Base-by-base conservation (phyloP, 1,140 invertebrate genomes). In the Tenebrio molitor region DNA sequence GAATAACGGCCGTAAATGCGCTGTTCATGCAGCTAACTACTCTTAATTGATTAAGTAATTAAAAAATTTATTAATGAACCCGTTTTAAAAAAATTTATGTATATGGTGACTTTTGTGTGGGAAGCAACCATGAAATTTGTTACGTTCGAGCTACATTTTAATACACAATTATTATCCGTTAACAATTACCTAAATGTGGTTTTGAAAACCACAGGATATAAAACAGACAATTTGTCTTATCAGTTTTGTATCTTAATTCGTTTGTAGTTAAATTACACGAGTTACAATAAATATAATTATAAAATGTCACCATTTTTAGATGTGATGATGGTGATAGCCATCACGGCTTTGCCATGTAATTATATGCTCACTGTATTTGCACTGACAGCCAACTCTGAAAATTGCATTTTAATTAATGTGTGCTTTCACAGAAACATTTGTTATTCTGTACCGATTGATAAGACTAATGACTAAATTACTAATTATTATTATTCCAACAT, bases 201-300 rank as follows among this genome's bases (percentile, higher is more conserved):
- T 69, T 23, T 46, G 29, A 46, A 68, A 74, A 58, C 36, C 33
- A 50, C 64, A 69, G 68, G 72, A 74, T 70, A 70, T 58, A 66
- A 65, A 53, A 67, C 21, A 67, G 68, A 71, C 71, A 67, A 76
- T 76, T 76, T 73, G 68, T 36, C 67, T 76, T 76, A 76, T 76
- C 74, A 44, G 44, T 50, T 62, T 68, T 76, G 74, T 76, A 76
- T 76, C 74, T 76, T 76, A 76, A 76, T 76, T 76, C 71, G 65
- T 76, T 39, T 66, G 71, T 67, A 17, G 66, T 75, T 63, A 65
- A 44, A 65, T 67, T 69, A 70, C 58, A 42, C 44, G 68, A 66
- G 62, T 53, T 46, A 65, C 44, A 68, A 72, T 65, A 67, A 46
- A 69, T 46, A 34, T 50, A 76, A 73, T 76, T 76, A 69, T 67